Conservation (phyloP, 2,113 vertebrate species). For the Mormoops blainvillei region DNA sequence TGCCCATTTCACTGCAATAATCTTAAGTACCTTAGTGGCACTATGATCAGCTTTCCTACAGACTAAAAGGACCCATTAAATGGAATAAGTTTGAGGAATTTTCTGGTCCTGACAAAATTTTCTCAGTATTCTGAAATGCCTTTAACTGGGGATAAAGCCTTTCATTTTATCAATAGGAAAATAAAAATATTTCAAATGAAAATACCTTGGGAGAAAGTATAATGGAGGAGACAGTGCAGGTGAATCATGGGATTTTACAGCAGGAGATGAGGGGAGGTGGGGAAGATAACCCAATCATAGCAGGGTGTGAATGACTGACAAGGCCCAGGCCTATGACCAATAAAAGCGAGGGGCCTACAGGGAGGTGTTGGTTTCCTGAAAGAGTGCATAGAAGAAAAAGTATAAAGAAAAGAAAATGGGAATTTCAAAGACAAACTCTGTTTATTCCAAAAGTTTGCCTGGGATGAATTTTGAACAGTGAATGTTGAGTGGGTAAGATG, state of each 20-base stretch:
- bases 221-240: neutral
- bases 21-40: neutral
- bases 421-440: neutral
- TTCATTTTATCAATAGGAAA: neutral
- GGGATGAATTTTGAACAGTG: neutral
- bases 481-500: neutral
- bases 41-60: neutral
- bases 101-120: neutral
- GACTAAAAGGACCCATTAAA: neutral
- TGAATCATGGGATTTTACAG: neutral
- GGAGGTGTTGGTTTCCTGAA: neutral
- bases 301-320: neutral
- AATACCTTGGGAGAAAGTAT: neutral
- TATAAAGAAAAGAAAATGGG: neutral
- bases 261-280: too few species aligned
- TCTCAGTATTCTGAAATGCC: neutral
- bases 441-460: neutral
- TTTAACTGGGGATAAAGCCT: neutral
- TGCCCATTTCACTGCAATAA: neutral
- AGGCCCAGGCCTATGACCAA: neutral
- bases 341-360: neutral
- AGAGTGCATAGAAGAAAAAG: neutral
- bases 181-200: neutral
- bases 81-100: neutral
- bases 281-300: neutral